Evolutionary conservation across 1,140 invertebrate genomes (phyloP).

Genomic region (Homarus americanus): DNA sequence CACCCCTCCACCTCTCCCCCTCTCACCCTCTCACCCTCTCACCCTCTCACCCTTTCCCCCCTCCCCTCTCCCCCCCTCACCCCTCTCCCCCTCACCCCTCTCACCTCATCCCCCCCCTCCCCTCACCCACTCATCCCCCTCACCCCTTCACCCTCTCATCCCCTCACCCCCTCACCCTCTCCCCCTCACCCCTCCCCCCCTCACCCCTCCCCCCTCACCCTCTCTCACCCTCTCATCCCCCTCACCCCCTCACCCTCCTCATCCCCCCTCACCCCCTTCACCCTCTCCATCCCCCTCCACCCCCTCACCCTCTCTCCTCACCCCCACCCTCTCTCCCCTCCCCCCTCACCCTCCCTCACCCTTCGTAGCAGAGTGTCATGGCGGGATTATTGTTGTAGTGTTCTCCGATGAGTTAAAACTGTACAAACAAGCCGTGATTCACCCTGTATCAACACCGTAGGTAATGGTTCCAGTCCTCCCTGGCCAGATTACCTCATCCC

Average conservation of each 20-base stretch:
- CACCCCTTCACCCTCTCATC: no score
- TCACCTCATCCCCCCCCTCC: no score
- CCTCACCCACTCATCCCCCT: no score
- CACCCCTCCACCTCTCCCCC: not conserved
- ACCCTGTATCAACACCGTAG: conserved; percentile 14
- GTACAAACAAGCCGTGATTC: conserved; percentile 22
- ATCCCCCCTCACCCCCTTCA: no score
- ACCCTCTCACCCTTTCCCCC: no score
- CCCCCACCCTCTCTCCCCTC: not conserved
- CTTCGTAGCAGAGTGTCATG: not conserved
- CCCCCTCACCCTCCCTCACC: not conserved
- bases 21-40: not conserved
- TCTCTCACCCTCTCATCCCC: not conserved
- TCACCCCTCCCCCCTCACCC: no score
- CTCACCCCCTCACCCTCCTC: not conserved
- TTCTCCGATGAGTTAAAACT: conserved; percentile 37
- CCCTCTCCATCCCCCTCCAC: not conserved
- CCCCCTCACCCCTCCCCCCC: no score
- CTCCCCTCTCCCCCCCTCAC: no score
- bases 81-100: no score
- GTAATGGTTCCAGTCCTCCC: not conserved
- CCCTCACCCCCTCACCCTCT: no score
- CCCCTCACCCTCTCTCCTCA: no score
- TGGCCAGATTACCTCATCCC: no score
- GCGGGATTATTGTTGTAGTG: conserved; percentile 8